Conservation (phyloP, 2,797 vertebrate genomes). For the Notolabrus celidotus region DNA sequence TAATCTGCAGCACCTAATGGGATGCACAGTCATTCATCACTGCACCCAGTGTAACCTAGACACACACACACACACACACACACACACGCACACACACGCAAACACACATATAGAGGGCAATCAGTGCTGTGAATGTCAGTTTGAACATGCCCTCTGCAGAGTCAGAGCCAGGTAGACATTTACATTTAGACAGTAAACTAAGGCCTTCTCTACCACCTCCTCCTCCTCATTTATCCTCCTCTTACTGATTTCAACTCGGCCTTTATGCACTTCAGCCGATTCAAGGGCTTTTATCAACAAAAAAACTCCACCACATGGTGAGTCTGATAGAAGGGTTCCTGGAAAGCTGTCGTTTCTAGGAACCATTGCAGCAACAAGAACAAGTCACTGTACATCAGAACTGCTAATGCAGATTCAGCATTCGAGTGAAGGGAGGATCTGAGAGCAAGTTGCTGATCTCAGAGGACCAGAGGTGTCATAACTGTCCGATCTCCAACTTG, state of each 20-base stretch:
- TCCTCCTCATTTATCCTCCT: background rate
- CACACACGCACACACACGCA: constrained; percentile 14
- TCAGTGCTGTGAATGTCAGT: constrained; percentile 6
- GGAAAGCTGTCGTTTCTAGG: background rate
- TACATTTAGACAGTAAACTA: constrained; percentile 21
- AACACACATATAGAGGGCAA: constrained; percentile 8
- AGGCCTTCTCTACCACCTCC: background rate
- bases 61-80: constrained; percentile 15
- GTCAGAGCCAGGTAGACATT: constrained; percentile 16
- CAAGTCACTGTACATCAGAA: background rate
- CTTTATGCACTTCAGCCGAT: background rate
- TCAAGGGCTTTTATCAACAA: constrained; percentile 14
- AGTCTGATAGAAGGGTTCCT: constrained; percentile 1
- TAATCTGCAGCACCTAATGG: constrained; percentile 41
- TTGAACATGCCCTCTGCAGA: constrained; percentile 15
- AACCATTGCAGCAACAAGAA: background rate
- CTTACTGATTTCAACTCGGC: constrained; percentile 2
- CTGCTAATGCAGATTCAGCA: background rate
- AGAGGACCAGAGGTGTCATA: constrained; percentile 1
- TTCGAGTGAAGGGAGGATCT: background rate
- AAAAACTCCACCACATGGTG: background rate
- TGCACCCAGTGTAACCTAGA: background rate
- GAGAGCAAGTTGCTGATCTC: constrained; percentile 12
- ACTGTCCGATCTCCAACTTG: constrained; percentile 33
- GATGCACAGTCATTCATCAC: constrained; percentile 52